phyloP scores from a whole-genome alignment of 2,888 invertebrate species.

The Eudemis profundana region DNA sequence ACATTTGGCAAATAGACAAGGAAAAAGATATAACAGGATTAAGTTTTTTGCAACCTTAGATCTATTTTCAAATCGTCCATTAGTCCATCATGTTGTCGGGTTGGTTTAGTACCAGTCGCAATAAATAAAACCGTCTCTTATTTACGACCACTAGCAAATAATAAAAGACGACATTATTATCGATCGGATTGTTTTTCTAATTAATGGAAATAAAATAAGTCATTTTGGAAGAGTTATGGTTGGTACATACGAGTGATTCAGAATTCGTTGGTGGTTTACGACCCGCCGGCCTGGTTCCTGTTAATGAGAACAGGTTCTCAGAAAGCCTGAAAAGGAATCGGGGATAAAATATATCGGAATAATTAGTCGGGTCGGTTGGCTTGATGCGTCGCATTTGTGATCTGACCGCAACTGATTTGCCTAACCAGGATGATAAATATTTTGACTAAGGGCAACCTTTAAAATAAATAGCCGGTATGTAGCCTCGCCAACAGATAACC shows the following conservation, averaged over 20 bases:
- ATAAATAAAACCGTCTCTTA: constrained; percentile 16
- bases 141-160: constrained; percentile 19
- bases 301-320: constrained; percentile 40
- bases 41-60: not conserved
- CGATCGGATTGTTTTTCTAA: constrained; percentile 24
- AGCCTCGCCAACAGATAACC: too few species aligned
- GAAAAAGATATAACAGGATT: too few species aligned
- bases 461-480: too few species aligned
- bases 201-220: constrained; percentile 35
- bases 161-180: constrained; percentile 17
- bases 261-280: constrained; percentile 44
- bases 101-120: not conserved
- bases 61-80: not conserved
- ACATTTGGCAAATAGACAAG: too few species aligned
- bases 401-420: constrained; percentile 32
- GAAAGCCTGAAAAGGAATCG: constrained; percentile 33
- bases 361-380: constrained; percentile 28
- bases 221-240: constrained; percentile 36
- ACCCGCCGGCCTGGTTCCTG: constrained; percentile 23
- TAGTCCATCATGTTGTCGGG: not conserved
- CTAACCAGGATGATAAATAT: constrained; percentile 21
- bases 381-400: constrained; percentile 23
- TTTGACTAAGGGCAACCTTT: not conserved
- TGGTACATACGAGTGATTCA: constrained; percentile 34
- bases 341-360: constrained; percentile 33